Evolutionary conservation across 2,113 vertebrate species (phyloP).

Genomic region (Cryptotis parvus): DNA sequence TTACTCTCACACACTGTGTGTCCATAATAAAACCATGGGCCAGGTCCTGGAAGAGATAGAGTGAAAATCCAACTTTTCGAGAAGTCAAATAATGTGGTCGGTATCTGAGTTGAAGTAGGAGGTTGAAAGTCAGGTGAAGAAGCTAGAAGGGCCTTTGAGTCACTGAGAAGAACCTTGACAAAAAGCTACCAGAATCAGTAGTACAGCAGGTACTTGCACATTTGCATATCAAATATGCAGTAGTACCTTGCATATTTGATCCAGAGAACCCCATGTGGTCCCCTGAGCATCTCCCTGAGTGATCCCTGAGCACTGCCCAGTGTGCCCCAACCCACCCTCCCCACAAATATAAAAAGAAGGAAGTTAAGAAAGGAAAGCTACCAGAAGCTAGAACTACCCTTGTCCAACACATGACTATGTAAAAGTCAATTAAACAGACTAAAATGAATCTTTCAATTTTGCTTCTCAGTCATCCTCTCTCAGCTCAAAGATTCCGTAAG

Average conservation of each 20-base stretch:
- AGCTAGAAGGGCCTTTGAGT: background rate
- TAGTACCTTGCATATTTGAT: too few species aligned
- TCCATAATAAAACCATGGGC: background rate
- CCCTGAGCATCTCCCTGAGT: too few species aligned
- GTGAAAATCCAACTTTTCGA: background rate
- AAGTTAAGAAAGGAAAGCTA: background rate
- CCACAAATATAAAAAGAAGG: background rate
- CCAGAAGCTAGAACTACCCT: too few species aligned
- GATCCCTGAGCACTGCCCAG: too few species aligned
- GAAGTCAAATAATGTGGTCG: background rate
- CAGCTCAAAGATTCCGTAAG: background rate
- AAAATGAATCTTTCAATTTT: background rate
- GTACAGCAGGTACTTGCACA: too few species aligned
- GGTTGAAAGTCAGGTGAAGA: background rate
- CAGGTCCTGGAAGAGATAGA: too few species aligned
- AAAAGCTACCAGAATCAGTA: background rate
- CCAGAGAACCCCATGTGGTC: too few species aligned
- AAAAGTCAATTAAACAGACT: background rate
- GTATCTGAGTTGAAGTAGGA: accelerated
- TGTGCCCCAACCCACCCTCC: too few species aligned
- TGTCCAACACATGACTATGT: background rate
- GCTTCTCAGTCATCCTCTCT: background rate
- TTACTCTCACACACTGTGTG: background rate
- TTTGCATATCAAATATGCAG: too few species aligned
- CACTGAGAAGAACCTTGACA: background rate